These are phyloP conservation scores for Epirrhoe tristata DNA, from an alignment of 2,888 invertebrate genomes.

Conservation along the genomic window DNA sequence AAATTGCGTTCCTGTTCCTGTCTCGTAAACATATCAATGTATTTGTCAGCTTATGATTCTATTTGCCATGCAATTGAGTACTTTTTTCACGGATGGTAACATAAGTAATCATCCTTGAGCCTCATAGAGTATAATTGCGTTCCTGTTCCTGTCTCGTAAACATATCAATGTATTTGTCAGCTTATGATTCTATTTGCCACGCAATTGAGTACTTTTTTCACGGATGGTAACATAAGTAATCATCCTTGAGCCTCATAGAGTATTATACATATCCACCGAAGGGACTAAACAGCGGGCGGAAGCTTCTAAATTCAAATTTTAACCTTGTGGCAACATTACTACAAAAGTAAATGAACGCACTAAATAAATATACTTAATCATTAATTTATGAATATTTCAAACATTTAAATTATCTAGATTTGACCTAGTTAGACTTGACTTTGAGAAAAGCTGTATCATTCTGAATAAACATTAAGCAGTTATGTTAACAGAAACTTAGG, in stretches of 20 bases:
- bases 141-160: neutral
- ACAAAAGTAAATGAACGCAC: neutral
- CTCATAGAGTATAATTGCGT: neutral
- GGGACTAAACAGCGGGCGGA: neutral
- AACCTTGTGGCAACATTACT: conserved; percentile 4
- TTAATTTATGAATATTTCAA: conserved; percentile 7
- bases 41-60: neutral
- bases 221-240: neutral
- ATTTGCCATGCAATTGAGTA: neutral
- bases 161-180: neutral
- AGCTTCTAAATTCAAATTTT: neutral
- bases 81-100: neutral
- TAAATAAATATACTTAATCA: conserved; percentile 2
- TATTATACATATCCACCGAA: neutral
- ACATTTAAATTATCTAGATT: neutral
- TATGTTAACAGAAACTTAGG: neutral
- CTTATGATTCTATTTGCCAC: neutral
- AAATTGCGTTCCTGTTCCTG: neutral
- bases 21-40: neutral
- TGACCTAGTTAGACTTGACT: neutral
- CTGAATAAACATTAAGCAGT: neutral
- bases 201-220: neutral
- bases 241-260: too few species aligned
- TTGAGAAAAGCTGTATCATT: neutral
- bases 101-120: neutral